Evolutionary conservation across 2,113 vertebrate genomes (phyloP).

Genomic region (Xiphias gladius): DNA sequence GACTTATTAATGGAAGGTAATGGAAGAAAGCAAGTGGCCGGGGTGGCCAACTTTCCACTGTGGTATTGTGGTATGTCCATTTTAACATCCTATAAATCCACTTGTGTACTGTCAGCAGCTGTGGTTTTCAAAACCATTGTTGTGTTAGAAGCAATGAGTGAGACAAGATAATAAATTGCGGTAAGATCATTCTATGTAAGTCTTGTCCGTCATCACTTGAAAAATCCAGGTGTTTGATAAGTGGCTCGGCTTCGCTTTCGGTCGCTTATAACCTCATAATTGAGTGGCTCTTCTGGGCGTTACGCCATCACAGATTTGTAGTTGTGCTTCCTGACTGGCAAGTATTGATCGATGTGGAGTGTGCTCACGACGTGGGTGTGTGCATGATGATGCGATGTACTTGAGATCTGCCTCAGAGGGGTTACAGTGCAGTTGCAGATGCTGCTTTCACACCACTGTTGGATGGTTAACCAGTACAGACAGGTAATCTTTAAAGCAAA

Average conservation of each 20-base stretch:
- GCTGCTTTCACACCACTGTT: slow-evolving; percentile 14
- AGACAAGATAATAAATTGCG: neutral
- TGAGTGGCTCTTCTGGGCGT: slow-evolving; percentile 21
- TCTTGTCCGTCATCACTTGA: neutral
- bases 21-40: slow-evolving; percentile 9
- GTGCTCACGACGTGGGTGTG: slow-evolving; percentile 46
- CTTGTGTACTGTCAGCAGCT: neutral
- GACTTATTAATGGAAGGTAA: slow-evolving; percentile 45
- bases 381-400: slow-evolving; percentile 18
- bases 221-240: slow-evolving; percentile 18
- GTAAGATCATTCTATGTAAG: neutral
- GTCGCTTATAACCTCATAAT: slow-evolving; percentile 22
- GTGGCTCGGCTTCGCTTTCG: slow-evolving; percentile 1
- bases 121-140: slow-evolving; percentile 1
- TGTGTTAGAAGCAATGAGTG: neutral
- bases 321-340: slow-evolving; percentile 44
- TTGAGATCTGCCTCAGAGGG: slow-evolving; percentile 19
- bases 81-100: neutral
- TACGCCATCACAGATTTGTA: slow-evolving; percentile 18
- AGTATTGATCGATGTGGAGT: slow-evolving; percentile 43
- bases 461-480: slow-evolving; percentile 40
- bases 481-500: slow-evolving; percentile 44
- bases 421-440: slow-evolving; percentile 26
- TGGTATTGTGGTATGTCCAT: slow-evolving; percentile 19
- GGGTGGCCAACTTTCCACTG: neutral